Evolutionary conservation across 2,888 invertebrate genomes (phyloP).

Genomic region (Ashinkailepas kermadecensis): DNA sequence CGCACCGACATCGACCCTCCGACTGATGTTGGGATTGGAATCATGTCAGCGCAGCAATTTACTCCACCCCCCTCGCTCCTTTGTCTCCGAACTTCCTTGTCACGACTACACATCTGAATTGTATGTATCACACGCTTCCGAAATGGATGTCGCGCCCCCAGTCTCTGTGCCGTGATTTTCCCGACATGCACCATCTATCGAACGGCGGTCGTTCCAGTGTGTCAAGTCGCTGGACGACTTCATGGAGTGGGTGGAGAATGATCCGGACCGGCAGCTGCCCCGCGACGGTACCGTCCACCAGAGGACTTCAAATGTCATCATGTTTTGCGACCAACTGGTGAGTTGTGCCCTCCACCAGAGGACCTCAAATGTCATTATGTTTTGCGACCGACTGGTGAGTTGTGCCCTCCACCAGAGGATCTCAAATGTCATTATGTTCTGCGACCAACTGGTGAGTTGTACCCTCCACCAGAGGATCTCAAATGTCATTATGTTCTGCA

Average conservation of each 20-base stretch:
- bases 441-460: conserved; percentile 66
- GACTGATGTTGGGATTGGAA: too few species aligned
- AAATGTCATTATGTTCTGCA: conserved; percentile 85
- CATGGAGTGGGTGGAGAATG: conserved; percentile 73
- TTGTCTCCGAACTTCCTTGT: too few species aligned
- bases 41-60: too few species aligned
- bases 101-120: too few species aligned
- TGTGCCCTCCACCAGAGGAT: conserved; percentile 96
- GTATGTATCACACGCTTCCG: too few species aligned
- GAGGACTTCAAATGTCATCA: conserved; percentile 85
- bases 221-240: conserved; percentile 65
- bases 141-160: too few species aligned
- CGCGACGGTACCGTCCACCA: conserved; percentile 98
- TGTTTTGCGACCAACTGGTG: conserved; percentile 74
- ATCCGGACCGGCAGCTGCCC: conserved; percentile 61
- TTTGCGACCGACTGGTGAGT: conserved; percentile 65
- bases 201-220: conserved; percentile 60
- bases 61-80: too few species aligned
- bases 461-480: conserved; percentile 95
- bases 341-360: conserved; percentile 88
- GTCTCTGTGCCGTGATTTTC: too few species aligned
- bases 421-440: conserved; percentile 84
- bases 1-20: too few species aligned
- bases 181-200: too few species aligned
- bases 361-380: conserved; percentile 87